Percentiles rank a stretch among this genome's conserved stretches.
phyloP scores from a whole-genome alignment of 2,888 invertebrate species.

The Acrobasis repandana region DNA sequence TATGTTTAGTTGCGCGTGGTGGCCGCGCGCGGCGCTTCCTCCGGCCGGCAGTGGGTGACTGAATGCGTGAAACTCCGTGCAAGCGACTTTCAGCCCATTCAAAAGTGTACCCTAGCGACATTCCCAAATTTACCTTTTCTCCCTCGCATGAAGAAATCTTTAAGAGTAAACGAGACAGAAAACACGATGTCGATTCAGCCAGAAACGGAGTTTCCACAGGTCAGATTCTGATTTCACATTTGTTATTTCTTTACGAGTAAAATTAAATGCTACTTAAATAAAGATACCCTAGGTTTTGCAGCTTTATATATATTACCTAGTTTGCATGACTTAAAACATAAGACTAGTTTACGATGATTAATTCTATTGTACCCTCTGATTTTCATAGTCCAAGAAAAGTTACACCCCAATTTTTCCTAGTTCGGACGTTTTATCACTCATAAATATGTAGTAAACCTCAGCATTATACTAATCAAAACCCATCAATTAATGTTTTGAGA shows the following conservation, averaged over 20 bases:
- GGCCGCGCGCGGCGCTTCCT: conserved; percentile 68
- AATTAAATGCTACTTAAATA: background rate
- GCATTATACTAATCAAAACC: too few species aligned
- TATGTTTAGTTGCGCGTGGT: conserved; percentile 57
- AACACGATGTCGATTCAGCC: conserved; percentile 12
- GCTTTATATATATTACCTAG: too few species aligned
- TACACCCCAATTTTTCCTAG: too few species aligned
- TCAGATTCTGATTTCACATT: conserved; percentile 11
- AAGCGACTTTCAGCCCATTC: conserved; percentile 54
- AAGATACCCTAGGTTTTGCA: too few species aligned
- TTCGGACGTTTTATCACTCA: too few species aligned
- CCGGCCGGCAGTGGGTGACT: conserved; percentile 69
- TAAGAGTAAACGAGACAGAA: conserved; percentile 21
- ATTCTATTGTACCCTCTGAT: too few species aligned
- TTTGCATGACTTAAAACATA: too few species aligned
- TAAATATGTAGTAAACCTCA: too few species aligned
- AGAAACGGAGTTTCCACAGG: conserved; percentile 8
- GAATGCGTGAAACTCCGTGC: conserved; percentile 44
- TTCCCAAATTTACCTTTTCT: conserved; percentile 22
- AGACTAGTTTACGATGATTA: too few species aligned
- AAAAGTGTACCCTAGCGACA: conserved; percentile 25
- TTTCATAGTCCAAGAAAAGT: too few species aligned
- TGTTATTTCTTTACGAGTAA: background rate
- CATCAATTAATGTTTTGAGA: too few species aligned
- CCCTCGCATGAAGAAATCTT: conserved; percentile 10